A percentile compares a stretch with the other conserved stretches of the same genome.
phyloP scores from a whole-genome alignment of 2,888 invertebrate species.

The Pherbina coryleti region DNA sequence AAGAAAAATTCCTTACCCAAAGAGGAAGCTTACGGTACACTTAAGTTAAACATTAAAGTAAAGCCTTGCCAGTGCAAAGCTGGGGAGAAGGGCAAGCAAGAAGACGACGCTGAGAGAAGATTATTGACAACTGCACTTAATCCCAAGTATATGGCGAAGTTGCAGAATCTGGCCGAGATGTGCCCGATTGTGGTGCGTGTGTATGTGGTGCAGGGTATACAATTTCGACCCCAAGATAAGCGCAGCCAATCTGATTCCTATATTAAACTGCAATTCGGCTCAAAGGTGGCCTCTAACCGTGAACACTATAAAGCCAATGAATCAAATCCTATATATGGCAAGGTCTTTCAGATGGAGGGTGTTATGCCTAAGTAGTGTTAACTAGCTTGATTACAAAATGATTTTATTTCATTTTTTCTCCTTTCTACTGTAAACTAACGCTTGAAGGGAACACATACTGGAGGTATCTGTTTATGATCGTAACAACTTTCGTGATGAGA shows the following conservation, averaged over 20 bases:
- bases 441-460: constrained; percentile 82
- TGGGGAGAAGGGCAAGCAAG: constrained; percentile 27
- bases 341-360: constrained; percentile 71
- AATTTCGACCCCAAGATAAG: constrained; percentile 79
- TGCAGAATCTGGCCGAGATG: constrained; percentile 53
- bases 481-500: constrained; percentile 77
- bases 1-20: constrained; percentile 62
- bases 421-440: constrained; percentile 71
- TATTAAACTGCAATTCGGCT: constrained; percentile 78
- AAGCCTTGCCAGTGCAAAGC: constrained; percentile 55
- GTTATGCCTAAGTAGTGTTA: constrained; percentile 58
- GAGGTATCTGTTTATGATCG: constrained; percentile 82
- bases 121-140: constrained; percentile 52
- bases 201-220: constrained; percentile 81
- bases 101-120: constrained; percentile 50
- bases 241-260: constrained; percentile 84
- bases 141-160: constrained; percentile 53
- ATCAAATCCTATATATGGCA: constrained; percentile 87
- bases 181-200: constrained; percentile 73
- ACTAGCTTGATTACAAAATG: neutral
- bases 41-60: constrained; percentile 62
- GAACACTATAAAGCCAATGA: constrained; percentile 80
- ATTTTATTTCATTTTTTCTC: neutral
- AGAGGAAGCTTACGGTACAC: constrained; percentile 69
- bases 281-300: constrained; percentile 76